Evolutionary conservation across 2,797 vertebrate species (phyloP).

Genomic region (Rhabdophis nuchalis): DNA sequence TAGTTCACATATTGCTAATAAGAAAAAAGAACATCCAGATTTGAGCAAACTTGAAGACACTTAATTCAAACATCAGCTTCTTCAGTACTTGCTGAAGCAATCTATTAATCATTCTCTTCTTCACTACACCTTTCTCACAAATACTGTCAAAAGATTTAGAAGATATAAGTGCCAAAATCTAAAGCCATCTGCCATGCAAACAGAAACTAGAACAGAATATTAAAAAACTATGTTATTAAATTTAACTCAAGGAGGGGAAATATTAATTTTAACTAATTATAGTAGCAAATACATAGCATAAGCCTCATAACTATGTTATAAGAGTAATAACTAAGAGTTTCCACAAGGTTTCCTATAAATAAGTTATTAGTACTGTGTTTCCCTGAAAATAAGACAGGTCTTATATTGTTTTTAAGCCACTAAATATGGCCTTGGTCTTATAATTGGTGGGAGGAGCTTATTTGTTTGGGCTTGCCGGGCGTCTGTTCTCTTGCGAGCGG

Average conservation of each 20-base stretch:
- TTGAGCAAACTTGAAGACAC: neutral
- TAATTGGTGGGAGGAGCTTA: too few relatives aligned
- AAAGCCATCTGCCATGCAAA: neutral
- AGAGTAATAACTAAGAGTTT: neutral
- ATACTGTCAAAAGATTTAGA: neutral
- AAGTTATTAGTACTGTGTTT: neutral
- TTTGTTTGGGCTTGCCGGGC: too few relatives aligned
- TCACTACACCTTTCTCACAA: neutral
- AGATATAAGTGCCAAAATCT: neutral
- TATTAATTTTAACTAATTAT: neutral
- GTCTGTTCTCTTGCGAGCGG: too few relatives aligned
- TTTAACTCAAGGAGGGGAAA: neutral
- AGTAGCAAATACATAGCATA: neutral
- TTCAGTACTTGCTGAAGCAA: neutral
- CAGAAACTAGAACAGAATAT: neutral
- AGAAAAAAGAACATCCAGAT: neutral
- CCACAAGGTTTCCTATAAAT: neutral
- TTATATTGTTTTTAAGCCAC: too few relatives aligned
- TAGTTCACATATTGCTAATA: neutral
- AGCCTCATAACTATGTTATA: neutral
- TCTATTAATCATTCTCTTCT: neutral
- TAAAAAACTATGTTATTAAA: neutral
- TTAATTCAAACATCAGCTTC: neutral
- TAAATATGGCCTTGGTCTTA: too few relatives aligned
- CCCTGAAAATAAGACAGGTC: too few relatives aligned